Evolutionary conservation across 2,888 invertebrate genomes (phyloP).

Genomic region (Polyommatus iphigenia): DNA sequence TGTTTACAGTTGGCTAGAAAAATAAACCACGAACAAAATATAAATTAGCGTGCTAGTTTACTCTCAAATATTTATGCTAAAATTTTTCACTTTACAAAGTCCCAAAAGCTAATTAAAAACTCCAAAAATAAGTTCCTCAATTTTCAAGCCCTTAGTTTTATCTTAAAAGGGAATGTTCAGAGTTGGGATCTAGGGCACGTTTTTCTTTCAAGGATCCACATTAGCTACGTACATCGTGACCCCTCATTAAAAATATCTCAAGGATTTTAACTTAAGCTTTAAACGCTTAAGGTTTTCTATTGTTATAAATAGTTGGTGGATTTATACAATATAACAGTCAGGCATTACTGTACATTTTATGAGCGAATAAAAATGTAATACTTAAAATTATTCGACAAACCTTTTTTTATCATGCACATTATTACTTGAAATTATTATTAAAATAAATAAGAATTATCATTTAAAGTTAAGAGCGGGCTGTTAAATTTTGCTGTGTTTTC

Average conservation of each 20-base stretch:
- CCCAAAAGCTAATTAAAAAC: conserved; percentile 10
- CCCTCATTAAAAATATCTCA: conserved; percentile 29
- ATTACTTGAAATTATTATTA: too few species aligned
- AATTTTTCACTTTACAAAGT: neutral
- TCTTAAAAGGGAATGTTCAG: conserved; percentile 1
- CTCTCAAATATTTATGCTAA: neutral
- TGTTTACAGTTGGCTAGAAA: neutral
- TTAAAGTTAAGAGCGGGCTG: too few species aligned
- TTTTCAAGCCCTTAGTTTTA: neutral
- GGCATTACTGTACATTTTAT: too few species aligned
- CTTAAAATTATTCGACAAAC: too few species aligned
- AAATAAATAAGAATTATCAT: too few species aligned
- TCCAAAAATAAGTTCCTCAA: neutral
- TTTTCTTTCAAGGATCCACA: conserved; percentile 27
- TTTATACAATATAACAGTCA: too few species aligned
- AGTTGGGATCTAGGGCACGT: conserved; percentile 24
- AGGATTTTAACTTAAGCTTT: conserved; percentile 1
- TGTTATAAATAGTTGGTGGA: neutral
- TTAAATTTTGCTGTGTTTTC: too few species aligned
- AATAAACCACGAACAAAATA: neutral
- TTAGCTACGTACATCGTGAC: conserved; percentile 24
- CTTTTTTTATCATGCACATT: too few species aligned
- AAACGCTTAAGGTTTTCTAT: conserved; percentile 1
- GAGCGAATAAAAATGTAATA: too few species aligned
- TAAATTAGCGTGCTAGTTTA: neutral